phyloP scores from a whole-genome alignment of 2,888 invertebrate species.

The Syritta pipiens region DNA sequence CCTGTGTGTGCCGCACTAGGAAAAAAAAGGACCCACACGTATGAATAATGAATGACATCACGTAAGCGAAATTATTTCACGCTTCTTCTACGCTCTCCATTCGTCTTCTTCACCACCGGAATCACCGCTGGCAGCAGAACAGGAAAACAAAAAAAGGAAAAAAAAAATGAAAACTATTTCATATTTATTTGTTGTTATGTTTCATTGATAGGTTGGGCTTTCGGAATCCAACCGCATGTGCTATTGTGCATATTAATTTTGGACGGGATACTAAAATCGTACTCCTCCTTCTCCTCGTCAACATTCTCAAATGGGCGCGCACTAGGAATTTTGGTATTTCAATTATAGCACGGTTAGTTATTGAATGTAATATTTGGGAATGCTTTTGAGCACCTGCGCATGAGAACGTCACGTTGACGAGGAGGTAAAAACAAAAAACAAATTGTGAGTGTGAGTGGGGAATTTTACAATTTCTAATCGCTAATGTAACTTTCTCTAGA shows the following conservation, averaged over 20 bases:
- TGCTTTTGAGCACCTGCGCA: constrained; percentile 12
- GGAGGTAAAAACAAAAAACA: too few relatives aligned
- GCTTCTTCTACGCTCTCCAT: constrained; percentile 4
- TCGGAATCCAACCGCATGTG: constrained; percentile 58
- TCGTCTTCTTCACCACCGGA: not conserved
- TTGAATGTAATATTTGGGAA: constrained; percentile 44
- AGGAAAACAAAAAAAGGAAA: not conserved
- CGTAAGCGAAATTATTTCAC: constrained; percentile 57
- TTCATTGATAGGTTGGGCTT: constrained; percentile 39
- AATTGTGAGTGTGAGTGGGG: too few relatives aligned
- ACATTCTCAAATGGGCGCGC: not conserved
- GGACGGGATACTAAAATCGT: constrained; percentile 40
- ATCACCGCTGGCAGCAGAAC: not conserved
- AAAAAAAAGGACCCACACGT: constrained; percentile 28
- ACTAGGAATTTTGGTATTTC: constrained; percentile 46
- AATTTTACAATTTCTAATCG: constrained; percentile 26
- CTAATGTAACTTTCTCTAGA: too few relatives aligned
- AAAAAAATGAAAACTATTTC: constrained; percentile 2
- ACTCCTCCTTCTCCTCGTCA: constrained; percentile 9
- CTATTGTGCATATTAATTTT: constrained; percentile 63
- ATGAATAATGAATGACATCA: constrained; percentile 64
- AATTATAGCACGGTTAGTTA: constrained; percentile 56
- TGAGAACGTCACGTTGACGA: too few relatives aligned
- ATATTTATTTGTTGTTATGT: constrained; percentile 35
- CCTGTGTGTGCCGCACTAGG: not conserved